Base-by-base conservation (phyloP, 2,113 vertebrate genomes). In the Chaetodon trifascialis region DNA sequence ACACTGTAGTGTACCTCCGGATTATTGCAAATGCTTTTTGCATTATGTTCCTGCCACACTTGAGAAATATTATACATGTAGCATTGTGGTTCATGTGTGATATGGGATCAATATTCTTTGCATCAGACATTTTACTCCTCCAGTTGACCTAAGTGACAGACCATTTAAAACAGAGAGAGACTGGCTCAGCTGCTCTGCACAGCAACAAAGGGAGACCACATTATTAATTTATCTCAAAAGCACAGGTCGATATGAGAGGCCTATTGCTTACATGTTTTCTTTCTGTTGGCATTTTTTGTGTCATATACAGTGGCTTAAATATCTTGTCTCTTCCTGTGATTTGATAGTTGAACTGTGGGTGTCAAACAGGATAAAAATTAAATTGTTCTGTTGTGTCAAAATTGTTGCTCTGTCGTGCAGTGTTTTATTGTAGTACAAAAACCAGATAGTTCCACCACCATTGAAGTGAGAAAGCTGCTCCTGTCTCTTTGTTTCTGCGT, bases 161-260 rank as follows among this genome's bases (percentile, higher is more conserved):
- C 85, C 89, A 88, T 93, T 94, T 90, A 91, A 92, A 93, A 90
- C 73, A 66, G 77, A 89, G 83, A 49, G 83, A 82, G 86, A 84
- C 80, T 72, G 83, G 86, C 89, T 86, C 86, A 75, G 90, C 85
- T 54, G 79, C 86, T 85, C 62, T 76, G 87, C 83, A 75, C 38
- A 44, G 82, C 79, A 83, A 89, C 89, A 64, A 92, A 91, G 85
- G 80, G 79, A 86, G 83, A 73, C 66, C 66, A 58, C 83, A 80
- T 93, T 92, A 94, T 92, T 94, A 89, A 95, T 94, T 94, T 78
- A 93, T 92, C 83, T 90, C 72, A 88, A 90, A 88, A 94, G 85
- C 80, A 89, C 80, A 88, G 90, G 91, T 94, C 87, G 82, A 92
- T 91, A 93, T 56, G 69, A 90, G 44, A 80, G 91, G 88, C 85